These are phyloP conservation scores for Watsonalla binaria DNA, from an alignment of 2,888 invertebrate species.

Conservation along the genomic window DNA sequence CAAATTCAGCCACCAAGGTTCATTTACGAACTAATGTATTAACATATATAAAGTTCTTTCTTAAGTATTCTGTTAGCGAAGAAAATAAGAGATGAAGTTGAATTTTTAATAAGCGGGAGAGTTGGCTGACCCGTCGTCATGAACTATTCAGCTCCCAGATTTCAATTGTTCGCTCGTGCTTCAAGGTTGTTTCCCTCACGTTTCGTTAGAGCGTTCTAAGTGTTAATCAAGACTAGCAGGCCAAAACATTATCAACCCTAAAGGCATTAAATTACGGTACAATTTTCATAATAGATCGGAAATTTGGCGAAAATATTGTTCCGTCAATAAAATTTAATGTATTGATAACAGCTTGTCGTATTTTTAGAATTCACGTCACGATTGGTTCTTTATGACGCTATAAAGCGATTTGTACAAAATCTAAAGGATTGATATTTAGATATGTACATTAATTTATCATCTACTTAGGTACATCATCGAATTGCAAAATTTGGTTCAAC, in stretches of 20 bases:
- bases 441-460: too few species aligned
- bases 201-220: conserved; percentile 21
- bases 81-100: not conserved
- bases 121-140: conserved; percentile 1
- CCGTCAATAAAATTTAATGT: not conserved
- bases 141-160: conserved; percentile 4
- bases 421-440: too few species aligned
- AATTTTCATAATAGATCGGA: not conserved
- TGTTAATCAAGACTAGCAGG: conserved; percentile 9
- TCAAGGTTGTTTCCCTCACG: conserved; percentile 22
- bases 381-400: not conserved
- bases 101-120: not conserved
- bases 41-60: too few species aligned
- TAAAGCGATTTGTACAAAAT: not conserved
- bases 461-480: too few species aligned
- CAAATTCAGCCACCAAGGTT: too few species aligned
- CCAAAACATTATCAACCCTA: not conserved
- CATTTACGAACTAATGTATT: too few species aligned
- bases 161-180: conserved; percentile 18
- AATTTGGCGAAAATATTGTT: not conserved
- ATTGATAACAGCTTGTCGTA: not conserved
- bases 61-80: not conserved
- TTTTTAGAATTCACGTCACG: too few species aligned
- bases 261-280: not conserved
- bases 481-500: too few species aligned